Evolutionary conservation across 2,888 invertebrate species (phyloP), one percentile per base, ranked within the genome.

Genomic region (Cyclophora punctaria): DNA sequence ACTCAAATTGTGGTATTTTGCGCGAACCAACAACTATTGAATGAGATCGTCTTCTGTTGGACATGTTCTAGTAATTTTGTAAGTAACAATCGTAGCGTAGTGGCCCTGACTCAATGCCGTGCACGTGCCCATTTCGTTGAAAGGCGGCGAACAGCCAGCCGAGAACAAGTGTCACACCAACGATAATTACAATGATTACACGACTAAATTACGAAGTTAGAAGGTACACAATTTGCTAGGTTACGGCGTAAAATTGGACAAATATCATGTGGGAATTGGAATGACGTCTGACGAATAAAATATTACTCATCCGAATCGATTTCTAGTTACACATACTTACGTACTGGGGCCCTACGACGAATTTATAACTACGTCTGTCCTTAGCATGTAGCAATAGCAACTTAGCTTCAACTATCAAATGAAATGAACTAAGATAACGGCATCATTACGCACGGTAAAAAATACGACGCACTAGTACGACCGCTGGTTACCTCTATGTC

Each of bases 341-440:
- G 20, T 20, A 20, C 20, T 20, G 20, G 20, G 20, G 20, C 20
- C 20, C 20, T 20, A 20, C 20, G 2, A 20, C 20, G 20, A 20
- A 20, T 20, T 20, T 20, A 20, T 20, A 20, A 20, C 20, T 20
- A 20, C 20, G 53, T 47, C 47, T 48, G 45, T 53, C 47, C 57
- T 60, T 55, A 57, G 54, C 59, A 58, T 43, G 47, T 48, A 45
- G 45, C 66, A 67, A 69, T 48, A 45, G 45, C 66, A 67, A 69
- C 62, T 69, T 64, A 34, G 44, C 34, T 51, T 57, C 65, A 72
- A 73, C 75, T 81, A 83, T 77, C 80, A 75, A 76, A 83, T 76
- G 77, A 75, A 76, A 82, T 76, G 76, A 71, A 77, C 71, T 64
- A 71, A 79, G 85, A 85, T 86, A 86, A 86, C 83, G 77, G 79